Base-by-base conservation (phyloP, 2,113 vertebrate species). In the Hippocampus zosterae region DNA sequence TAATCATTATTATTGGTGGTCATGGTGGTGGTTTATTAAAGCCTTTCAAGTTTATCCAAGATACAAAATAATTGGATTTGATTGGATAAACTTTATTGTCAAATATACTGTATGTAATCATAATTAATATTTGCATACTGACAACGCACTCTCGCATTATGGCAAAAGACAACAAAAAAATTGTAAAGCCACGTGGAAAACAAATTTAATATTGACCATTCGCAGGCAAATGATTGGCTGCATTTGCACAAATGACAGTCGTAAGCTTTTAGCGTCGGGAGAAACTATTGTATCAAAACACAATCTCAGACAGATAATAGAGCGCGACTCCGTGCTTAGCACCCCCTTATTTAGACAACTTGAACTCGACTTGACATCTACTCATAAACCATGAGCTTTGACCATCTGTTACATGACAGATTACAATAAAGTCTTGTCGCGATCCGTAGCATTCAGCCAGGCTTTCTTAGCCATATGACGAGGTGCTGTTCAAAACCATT, bases 291-390 rank as follows among this genome's bases (percentile, higher is more conserved):
- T 72, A 71, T 67, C 69, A 68, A 59, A 67, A 40, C 13, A 25
- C 50, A 67, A 65, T 65, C 63, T 65, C 63, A 27, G 42, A 65
- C 63, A 65, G 42, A 65, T 46, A 65, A 65, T 65, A 65, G 42
- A 65, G 2, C 27, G 21, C 16, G 41, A 65, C 42, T 23, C 33
- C 59, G 62, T 69, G 40, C 56, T 81, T 82, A 82, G 72, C 70
- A 66, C 77, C 62, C 71, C 82, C 84, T 85, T 82, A 82, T 88
- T 86, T 85, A 86, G 86, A 81, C 68, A 79, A 79, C 73, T 81
- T 88, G 79, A 88, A 80, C 83, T 84, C 78, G 74, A 84, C 78
- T 74, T 85, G 84, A 82, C 83, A 84, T 87, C 84, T 74, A 78
- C 77, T 78, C 76, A 63, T 85, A 88, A 87, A 76, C 84, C 69